phyloP scores from a whole-genome alignment of 2,888 invertebrate genomes.

The Helicoverpa assulta region DNA sequence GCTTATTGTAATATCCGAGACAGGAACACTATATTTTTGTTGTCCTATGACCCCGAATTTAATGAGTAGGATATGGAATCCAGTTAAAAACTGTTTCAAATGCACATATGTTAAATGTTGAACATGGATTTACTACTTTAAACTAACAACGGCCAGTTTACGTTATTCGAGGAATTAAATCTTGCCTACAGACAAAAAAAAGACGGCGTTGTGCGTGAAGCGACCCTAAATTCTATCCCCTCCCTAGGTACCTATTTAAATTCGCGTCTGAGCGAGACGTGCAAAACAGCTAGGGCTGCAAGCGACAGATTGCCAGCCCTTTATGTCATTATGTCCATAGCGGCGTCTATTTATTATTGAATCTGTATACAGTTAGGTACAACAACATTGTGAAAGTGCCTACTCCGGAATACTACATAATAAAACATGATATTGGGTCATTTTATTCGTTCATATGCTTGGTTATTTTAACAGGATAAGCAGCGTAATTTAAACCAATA shows the following conservation, averaged over 20 bases:
- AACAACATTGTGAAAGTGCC: too few species aligned
- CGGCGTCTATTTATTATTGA: conserved; percentile 1
- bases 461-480: conserved; percentile 45
- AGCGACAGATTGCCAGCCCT: conserved; percentile 36
- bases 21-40: too few species aligned
- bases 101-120: too few species aligned
- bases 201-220: not conserved
- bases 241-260: conserved; percentile 9
- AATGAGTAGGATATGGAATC: too few species aligned
- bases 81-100: too few species aligned
- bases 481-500: conserved; percentile 39
- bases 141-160: not conserved
- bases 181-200: not conserved
- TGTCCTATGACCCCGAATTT: too few species aligned
- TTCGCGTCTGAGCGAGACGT: conserved; percentile 1
- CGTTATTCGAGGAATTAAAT: not conserved
- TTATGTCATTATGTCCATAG: conserved; percentile 11
- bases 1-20: too few species aligned
- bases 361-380: not conserved
- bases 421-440: too few species aligned
- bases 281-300: conserved; percentile 21
- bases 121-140: too few species aligned
- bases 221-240: not conserved
- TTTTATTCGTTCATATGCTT: not conserved
- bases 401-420: too few species aligned